phyloP scores from a whole-genome alignment of 2,113 vertebrate genomes.

The Nannospalax galili region DNA sequence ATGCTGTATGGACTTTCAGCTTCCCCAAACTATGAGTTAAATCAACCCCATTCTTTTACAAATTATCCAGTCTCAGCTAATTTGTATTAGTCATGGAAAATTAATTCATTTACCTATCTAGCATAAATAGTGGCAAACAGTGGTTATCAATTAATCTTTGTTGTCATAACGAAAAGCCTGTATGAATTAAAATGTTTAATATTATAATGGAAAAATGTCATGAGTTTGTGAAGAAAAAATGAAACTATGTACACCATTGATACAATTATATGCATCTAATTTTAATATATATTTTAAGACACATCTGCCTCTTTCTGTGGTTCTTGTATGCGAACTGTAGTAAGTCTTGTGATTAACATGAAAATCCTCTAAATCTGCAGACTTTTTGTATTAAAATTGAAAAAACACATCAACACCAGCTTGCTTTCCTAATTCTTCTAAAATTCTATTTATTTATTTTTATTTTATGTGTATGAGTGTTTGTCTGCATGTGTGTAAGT shows the following conservation, averaged over 20 bases:
- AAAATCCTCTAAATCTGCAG: not conserved
- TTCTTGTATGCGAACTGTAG: not conserved
- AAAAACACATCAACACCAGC: not conserved
- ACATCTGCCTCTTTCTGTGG: not conserved
- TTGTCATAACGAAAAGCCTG: not conserved
- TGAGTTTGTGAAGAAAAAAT: not conserved
- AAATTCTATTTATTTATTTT: too few species aligned
- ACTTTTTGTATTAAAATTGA: not conserved
- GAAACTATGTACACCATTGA: not conserved
- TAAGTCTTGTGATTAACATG: not conserved
- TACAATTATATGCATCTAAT: not conserved
- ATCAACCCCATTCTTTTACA: not conserved
- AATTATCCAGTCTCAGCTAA: not conserved
- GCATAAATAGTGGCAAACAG: not conserved
- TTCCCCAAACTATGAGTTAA: not conserved
- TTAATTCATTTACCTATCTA: not conserved
- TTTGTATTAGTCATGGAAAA: not conserved
- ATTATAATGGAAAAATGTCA: not conserved
- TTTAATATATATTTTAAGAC: not conserved
- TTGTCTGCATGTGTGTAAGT: too few species aligned
- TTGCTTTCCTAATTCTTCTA: not conserved
- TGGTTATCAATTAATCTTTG: slow-evolving; percentile 5
- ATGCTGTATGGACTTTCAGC: not conserved
- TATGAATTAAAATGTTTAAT: not conserved
- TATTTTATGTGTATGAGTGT: too few species aligned